A percentile compares a stretch with the other conserved stretches of the same genome.
phyloP scores from a whole-genome alignment of 2,888 invertebrate genomes.

The Harpalus rubripes region DNA sequence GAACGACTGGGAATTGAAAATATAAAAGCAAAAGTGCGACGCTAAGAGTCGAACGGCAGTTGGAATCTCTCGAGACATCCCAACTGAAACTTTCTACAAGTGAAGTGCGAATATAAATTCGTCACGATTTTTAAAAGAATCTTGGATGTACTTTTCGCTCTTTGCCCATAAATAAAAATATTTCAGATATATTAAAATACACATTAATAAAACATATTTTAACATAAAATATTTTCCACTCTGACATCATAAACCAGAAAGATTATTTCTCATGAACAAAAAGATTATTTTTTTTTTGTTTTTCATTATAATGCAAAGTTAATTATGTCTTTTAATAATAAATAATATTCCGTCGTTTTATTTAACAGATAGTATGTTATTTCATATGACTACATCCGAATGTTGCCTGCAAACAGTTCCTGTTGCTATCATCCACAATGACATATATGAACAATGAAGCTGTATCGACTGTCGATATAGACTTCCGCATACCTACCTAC shows the following conservation, averaged over 20 bases:
- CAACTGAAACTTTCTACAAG: slow-evolving; percentile 27
- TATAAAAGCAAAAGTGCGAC: slow-evolving; percentile 38
- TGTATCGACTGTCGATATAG: not conserved
- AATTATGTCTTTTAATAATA: too few relatives aligned
- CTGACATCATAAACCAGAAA: too few relatives aligned
- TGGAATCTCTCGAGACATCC: slow-evolving; percentile 12
- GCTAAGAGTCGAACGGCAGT: slow-evolving; percentile 23
- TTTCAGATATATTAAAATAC: not conserved
- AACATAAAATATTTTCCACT: not conserved
- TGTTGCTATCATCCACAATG: not conserved
- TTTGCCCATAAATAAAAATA: slow-evolving; percentile 1
- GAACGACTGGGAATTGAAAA: slow-evolving; percentile 32
- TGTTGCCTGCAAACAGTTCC: not conserved
- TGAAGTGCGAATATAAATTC: slow-evolving; percentile 25
- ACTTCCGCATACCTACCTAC: not conserved
- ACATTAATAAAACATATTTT: not conserved
- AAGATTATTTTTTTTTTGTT: too few relatives aligned
- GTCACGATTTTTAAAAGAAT: slow-evolving; percentile 30
- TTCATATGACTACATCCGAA: not conserved
- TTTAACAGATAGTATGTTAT: not conserved
- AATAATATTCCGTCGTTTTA: not conserved
- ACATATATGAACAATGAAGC: not conserved
- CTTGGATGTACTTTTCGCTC: not conserved
- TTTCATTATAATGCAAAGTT: too few relatives aligned
- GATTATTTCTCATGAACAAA: too few relatives aligned